Conservation (phyloP, 2,113 vertebrate species). For the Rhombomys opimus region DNA sequence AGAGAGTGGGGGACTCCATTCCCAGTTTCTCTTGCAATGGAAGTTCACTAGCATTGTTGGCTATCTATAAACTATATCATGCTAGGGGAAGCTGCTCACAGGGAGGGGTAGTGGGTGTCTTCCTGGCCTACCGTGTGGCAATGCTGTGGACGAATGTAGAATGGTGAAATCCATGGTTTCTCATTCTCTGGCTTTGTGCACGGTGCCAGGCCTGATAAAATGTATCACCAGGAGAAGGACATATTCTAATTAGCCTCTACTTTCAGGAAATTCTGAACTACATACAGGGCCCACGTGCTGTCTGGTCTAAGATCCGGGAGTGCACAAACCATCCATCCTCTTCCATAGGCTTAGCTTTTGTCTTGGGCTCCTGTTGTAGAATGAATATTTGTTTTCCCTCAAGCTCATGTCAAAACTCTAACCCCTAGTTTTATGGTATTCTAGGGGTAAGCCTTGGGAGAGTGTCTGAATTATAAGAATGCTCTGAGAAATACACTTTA, state of each 20-base stretch:
- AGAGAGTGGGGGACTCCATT: rapidly evolving
- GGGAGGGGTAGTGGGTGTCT: neutral
- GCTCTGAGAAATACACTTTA: neutral
- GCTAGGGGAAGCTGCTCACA: neutral
- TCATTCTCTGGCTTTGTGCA: neutral
- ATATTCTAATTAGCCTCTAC: neutral
- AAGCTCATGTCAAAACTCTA: neutral
- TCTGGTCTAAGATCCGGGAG: neutral
- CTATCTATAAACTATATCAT: too few species aligned
- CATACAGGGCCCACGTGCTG: neutral
- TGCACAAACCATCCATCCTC: neutral
- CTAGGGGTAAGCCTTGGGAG: neutral
- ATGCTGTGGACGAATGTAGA: neutral
- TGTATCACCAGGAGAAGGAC: too few species aligned
- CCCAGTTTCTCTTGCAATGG: neutral
- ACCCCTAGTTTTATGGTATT: neutral
- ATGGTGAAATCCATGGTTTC: neutral
- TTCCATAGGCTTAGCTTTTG: neutral
- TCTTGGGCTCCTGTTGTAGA: neutral
- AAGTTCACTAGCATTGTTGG: too few species aligned
- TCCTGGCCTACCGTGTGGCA: neutral
- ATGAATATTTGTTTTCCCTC: neutral
- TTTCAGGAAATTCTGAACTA: neutral
- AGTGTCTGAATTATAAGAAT: too few species aligned
- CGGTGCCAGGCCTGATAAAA: neutral